Evolutionary conservation across 2,888 invertebrate genomes (phyloP), one percentile per base, ranked within the genome.

Genomic region (Rhyacophila evoluta): DNA sequence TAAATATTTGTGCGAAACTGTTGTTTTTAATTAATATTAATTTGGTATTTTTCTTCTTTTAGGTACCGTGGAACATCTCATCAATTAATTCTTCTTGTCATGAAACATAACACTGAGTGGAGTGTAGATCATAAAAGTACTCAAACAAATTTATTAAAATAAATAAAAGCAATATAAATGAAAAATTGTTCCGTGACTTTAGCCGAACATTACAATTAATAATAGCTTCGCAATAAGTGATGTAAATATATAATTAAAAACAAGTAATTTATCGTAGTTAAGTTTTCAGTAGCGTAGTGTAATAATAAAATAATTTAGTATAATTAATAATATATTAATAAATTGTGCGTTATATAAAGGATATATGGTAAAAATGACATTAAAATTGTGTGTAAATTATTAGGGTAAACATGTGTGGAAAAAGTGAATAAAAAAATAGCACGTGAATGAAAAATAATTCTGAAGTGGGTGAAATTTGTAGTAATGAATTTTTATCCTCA

Each of bases 101-200:
- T 55, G 55, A 55, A 55, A 55, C 25, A 41, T 25, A 55, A n/a
- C n/a, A n/a, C n/a, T n/a, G n/a, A n/a, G n/a, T 19, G 15, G 55
- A 55, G 55, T 55, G 25, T 55, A 55, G 25, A 55, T 8, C 55
- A 2, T 19, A 25, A 55, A 55, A 19, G 25, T 55, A 19, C 25
- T 55, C 55, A 8, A 55, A 55, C 6, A 19, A 55, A 55, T 55
- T 33, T 19, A 55, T 12, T n/a, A 55, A 19, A 19, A 55, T 19
- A 10, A 25, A 55, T 19, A 25, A 19, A 55, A 55, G 55, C 55
- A 55, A 55, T 55, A 55, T 55, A 55, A 19, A 39, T 39, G 15
- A 4, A 25, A 55, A 55, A 55, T 55, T 55, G 55, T 55, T 55
- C 55, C 55, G 55, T 55, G 55, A 55, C 55, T 55, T 55, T 55